phyloP scores from a whole-genome alignment of 2,797 vertebrate genomes.

The Peromyscus attwateri region DNA sequence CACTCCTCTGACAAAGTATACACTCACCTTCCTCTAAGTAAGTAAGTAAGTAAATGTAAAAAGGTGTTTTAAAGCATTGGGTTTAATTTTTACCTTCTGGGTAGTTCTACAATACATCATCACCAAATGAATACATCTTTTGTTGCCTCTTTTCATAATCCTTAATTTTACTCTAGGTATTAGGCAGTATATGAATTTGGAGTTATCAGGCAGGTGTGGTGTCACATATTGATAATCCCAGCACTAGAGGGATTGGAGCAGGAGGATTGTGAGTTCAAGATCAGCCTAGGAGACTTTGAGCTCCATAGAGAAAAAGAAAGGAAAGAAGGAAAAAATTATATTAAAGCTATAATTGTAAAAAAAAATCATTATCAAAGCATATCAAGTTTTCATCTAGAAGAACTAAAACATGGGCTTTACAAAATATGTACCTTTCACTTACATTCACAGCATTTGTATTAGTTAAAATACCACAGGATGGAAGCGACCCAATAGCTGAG shows the following conservation, averaged over 20 bases:
- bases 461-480: not conserved
- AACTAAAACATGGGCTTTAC: not conserved
- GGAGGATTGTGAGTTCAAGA: not conserved
- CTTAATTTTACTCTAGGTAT: not conserved
- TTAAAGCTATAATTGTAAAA: not conserved
- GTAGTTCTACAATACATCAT: not conserved
- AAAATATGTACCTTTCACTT: not conserved
- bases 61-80: not conserved
- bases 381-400: not conserved
- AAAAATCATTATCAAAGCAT: not conserved
- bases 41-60: not conserved
- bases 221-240: not conserved
- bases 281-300: not conserved
- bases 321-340: not conserved
- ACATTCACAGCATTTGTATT: not conserved
- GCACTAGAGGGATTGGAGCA: not conserved
- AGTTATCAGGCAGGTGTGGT: not conserved
- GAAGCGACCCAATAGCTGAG: not conserved
- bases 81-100: not conserved
- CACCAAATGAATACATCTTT: not conserved
- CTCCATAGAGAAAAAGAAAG: not conserved
- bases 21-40: not conserved
- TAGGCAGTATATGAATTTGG: not conserved
- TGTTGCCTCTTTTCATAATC: not conserved
- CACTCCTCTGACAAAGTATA: not conserved